These are phyloP conservation scores for Amblyopsis hoosieri DNA, from an alignment of 2,797 vertebrate genomes.

Conservation along the genomic window DNA sequence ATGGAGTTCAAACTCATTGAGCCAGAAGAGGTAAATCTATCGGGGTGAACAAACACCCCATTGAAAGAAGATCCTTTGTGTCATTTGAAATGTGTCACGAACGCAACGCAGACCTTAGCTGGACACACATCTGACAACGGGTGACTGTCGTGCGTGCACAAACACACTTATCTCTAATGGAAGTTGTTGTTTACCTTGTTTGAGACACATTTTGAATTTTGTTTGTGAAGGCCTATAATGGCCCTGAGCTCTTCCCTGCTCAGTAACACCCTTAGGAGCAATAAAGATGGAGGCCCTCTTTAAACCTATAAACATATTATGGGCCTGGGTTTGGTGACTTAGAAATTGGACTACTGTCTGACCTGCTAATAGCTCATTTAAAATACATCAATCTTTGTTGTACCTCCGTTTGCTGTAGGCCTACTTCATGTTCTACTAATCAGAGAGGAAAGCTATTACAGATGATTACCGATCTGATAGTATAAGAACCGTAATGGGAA, in stretches of 20 bases:
- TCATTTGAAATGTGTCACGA: background rate
- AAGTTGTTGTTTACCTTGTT: background rate
- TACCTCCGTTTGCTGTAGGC: slow-evolving; percentile 1
- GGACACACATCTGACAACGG: background rate
- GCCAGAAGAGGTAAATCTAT: slow-evolving; percentile 88
- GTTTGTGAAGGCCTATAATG: background rate
- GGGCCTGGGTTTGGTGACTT: no score
- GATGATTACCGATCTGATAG: slow-evolving; percentile 33
- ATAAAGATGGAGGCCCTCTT: background rate
- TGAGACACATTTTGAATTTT: background rate
- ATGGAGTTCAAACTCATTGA: slow-evolving; percentile 99
- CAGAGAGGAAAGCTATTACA: slow-evolving; percentile 25
- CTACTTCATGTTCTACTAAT: slow-evolving; percentile 4
- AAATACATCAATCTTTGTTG: background rate
- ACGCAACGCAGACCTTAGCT: background rate
- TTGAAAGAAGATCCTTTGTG: background rate
- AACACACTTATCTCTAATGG: background rate
- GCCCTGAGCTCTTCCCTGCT: background rate
- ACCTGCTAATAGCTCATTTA: background rate
- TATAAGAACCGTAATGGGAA: slow-evolving; percentile 31
- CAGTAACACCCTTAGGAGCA: background rate
- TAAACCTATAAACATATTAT: no score
- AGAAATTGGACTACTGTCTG: no score
- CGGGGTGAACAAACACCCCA: background rate
- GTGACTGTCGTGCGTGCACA: background rate